Evolutionary conservation across 2,797 vertebrate genomes (phyloP).

Genomic region (Catostomus latipinnis): DNA sequence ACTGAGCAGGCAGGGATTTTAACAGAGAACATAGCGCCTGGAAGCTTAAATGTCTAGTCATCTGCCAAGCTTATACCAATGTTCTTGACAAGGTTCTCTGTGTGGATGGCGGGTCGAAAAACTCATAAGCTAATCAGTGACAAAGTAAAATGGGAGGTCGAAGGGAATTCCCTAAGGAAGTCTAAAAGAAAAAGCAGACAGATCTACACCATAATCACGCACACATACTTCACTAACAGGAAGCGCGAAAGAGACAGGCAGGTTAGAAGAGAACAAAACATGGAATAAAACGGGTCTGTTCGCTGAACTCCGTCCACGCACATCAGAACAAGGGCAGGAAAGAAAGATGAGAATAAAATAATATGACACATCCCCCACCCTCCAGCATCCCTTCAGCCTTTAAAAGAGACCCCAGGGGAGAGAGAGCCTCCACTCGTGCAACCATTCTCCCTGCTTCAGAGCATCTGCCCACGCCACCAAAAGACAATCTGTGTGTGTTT

Average conservation of each 20-base stretch:
- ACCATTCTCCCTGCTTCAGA: constrained; percentile 45
- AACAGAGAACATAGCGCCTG: background rate
- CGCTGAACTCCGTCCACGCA: constrained; percentile 39
- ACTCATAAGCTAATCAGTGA: constrained; percentile 31
- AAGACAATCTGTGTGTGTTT: constrained; percentile 38
- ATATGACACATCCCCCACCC: constrained; percentile 36
- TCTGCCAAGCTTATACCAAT: constrained; percentile 16
- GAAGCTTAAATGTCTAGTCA: constrained; percentile 17
- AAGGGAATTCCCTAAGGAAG: constrained; percentile 16
- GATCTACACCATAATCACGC: constrained; percentile 18
- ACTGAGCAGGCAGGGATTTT: background rate
- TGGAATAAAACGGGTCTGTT: constrained; percentile 11
- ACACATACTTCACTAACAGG: constrained; percentile 24
- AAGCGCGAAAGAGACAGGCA: constrained; percentile 16
- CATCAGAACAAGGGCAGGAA: constrained; percentile 18
- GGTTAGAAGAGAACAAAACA: constrained; percentile 32
- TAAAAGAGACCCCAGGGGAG: constrained; percentile 44
- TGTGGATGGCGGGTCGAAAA: constrained; percentile 5
- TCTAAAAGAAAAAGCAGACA: constrained; percentile 35
- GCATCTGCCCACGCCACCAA: constrained; percentile 48
- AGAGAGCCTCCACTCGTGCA: constrained; percentile 12
- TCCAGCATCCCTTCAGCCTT: constrained; percentile 42
- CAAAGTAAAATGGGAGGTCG: constrained; percentile 1
- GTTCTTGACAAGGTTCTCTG: constrained; percentile 13
- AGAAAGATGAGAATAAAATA: constrained; percentile 41